Conservation (phyloP, 2,797 vertebrate species). For the Odontamblyopus lacepedii region DNA sequence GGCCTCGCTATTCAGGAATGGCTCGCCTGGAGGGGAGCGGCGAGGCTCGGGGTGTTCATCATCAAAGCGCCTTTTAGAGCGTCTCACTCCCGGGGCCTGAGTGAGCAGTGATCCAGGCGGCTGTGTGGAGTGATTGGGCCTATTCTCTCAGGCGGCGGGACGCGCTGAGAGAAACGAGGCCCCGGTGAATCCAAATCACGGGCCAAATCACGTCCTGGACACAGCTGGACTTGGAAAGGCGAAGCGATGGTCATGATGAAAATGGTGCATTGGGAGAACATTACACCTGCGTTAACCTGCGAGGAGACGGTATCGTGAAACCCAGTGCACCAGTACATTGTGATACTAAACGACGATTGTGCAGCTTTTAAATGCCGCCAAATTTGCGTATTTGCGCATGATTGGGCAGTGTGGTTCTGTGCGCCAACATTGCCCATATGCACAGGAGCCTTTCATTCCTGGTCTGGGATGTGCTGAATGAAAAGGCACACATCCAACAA, state of each 20-base stretch:
- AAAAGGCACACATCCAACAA: conserved; percentile 62
- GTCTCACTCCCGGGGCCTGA: conserved; percentile 68
- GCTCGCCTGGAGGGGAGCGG: conserved; percentile 64
- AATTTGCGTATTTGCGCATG: conserved; percentile 16
- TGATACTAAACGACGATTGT: neutral
- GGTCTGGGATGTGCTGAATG: conserved; percentile 37
- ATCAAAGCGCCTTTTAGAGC: conserved; percentile 89
- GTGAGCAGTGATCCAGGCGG: conserved; percentile 67
- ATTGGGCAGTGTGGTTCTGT: conserved; percentile 31
- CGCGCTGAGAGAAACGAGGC: conserved; percentile 65
- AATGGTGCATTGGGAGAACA: conserved; percentile 42
- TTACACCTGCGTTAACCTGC: conserved; percentile 58
- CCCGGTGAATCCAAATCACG: conserved; percentile 75
- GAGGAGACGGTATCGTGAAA: conserved; percentile 5
- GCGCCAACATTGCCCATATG: conserved; percentile 57
- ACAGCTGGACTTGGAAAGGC: conserved; percentile 19
- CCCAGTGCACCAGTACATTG: conserved; percentile 14
- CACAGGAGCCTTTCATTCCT: conserved; percentile 50
- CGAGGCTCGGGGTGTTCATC: conserved; percentile 76
- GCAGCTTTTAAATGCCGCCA: conserved; percentile 1
- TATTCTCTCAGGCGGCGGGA: conserved; percentile 68
- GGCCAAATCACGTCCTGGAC: conserved; percentile 61
- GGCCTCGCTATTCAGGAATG: conserved; percentile 90
- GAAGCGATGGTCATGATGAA: conserved; percentile 39
- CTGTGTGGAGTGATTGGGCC: conserved; percentile 74